These are phyloP conservation scores for Limnephilus lunatus DNA, from an alignment of 2,888 invertebrate species.

Conservation along the genomic window DNA sequence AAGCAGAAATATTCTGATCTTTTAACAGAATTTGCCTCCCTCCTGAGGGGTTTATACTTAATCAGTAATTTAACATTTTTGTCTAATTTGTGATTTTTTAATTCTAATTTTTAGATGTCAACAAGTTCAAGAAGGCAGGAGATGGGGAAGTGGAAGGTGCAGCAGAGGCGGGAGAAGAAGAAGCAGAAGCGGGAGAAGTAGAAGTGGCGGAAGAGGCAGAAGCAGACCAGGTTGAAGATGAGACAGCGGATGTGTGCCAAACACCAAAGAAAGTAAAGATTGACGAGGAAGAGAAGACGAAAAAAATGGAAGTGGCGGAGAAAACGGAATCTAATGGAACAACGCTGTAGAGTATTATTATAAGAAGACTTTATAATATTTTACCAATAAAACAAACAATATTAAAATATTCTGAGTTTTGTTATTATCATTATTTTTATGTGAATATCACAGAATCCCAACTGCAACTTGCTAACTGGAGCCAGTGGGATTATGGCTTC, in stretches of 20 bases:
- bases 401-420: neutral
- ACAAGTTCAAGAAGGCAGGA: conserved; percentile 81
- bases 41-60: too few relatives aligned
- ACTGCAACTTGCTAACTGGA: too few relatives aligned
- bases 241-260: neutral
- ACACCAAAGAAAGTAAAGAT: neutral
- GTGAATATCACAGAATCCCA: too few relatives aligned
- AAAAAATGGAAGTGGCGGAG: conserved; percentile 7
- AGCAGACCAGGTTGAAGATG: neutral
- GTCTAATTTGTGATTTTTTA: conserved; percentile 65
- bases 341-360: neutral
- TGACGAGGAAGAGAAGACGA: neutral
- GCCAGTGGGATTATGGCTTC: too few relatives aligned
- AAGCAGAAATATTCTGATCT: too few relatives aligned
- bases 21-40: too few relatives aligned
- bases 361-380: conserved; percentile 20
- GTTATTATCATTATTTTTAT: too few relatives aligned
- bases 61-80: neutral
- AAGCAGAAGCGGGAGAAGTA: neutral
- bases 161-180: neutral
- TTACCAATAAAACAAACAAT: conserved; percentile 32
- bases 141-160: conserved; percentile 61
- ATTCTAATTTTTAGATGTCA: conserved; percentile 76
- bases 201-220: neutral
- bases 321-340: conserved; percentile 26